phyloP scores from a whole-genome alignment of 2,113 vertebrate species.

The Toxotes chatareus region DNA sequence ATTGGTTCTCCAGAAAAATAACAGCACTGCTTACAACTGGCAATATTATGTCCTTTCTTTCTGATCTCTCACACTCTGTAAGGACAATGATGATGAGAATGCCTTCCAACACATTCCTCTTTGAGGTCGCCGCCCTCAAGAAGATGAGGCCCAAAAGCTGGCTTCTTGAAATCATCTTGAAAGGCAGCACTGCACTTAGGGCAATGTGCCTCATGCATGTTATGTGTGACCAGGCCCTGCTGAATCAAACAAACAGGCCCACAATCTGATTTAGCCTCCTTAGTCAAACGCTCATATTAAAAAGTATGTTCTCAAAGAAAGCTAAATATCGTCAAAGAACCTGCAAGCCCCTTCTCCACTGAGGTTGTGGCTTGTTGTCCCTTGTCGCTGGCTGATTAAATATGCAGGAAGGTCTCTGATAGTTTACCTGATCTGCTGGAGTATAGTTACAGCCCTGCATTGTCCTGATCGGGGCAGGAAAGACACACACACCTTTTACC shows the following conservation, averaged over 20 bases:
- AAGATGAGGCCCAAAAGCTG: too few relatives aligned
- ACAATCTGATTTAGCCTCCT: slow-evolving; percentile 7
- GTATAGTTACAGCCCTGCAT: slow-evolving; percentile 72
- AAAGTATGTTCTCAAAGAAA: slow-evolving; percentile 18
- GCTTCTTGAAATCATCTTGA: too few relatives aligned
- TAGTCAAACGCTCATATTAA: slow-evolving; percentile 12
- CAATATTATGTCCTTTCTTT: too few relatives aligned
- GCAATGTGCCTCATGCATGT: background rate
- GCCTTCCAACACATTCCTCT: too few relatives aligned
- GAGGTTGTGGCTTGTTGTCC: slow-evolving; percentile 17
- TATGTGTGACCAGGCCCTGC: background rate
- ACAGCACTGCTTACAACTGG: too few relatives aligned
- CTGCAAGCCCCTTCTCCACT: background rate
- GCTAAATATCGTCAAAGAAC: slow-evolving; percentile 4
- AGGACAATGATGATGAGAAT: too few relatives aligned
- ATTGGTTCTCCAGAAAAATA: too few relatives aligned
- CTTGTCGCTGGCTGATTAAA: slow-evolving; percentile 68
- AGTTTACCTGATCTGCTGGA: slow-evolving; percentile 74
- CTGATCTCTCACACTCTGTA: too few relatives aligned
- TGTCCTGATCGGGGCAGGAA: slow-evolving; percentile 57
- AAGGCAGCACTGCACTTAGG: too few relatives aligned
- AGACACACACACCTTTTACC: slow-evolving; percentile 58
- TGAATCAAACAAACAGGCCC: slow-evolving; percentile 18
- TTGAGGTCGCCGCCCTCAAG: too few relatives aligned
- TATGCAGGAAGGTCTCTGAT: slow-evolving; percentile 75